These are phyloP conservation scores for Prochilodus magdalenae DNA, from an alignment of 2,113 vertebrate species.

Conservation along the genomic window DNA sequence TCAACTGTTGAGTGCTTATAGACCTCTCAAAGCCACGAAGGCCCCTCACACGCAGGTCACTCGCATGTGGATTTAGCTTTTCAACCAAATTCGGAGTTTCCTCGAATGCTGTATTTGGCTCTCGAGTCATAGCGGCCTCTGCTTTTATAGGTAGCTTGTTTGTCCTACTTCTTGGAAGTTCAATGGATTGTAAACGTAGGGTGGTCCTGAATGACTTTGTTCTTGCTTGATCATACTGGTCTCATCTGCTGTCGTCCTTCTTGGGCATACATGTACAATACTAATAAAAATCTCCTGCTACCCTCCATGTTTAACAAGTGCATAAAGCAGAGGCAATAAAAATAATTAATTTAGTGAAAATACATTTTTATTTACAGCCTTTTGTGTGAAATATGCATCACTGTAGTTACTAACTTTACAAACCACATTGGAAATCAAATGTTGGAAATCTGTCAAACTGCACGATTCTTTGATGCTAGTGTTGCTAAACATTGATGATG, in stretches of 20 bases:
- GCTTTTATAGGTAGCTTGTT: not conserved
- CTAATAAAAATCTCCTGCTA: no score
- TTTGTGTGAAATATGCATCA: no score
- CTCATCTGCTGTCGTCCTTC: not conserved
- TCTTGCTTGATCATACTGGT: not conserved
- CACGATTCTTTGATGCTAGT: no score
- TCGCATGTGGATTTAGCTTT: not conserved
- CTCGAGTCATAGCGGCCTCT: not conserved
- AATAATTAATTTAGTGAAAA: no score
- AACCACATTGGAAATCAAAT: no score
- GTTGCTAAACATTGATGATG: no score
- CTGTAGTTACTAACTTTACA: no score
- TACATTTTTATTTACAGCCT: no score
- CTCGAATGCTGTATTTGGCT: not conserved
- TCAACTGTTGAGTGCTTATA: constrained; percentile 9
- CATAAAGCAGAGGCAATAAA: no score
- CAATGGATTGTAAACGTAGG: not conserved
- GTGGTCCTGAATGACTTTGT: not conserved
- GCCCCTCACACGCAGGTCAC: not conserved
- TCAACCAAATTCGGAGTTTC: not conserved
- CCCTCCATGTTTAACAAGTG: no score
- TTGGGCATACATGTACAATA: not conserved
- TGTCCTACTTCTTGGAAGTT: not conserved
- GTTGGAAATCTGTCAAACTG: no score
- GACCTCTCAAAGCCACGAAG: constrained; percentile 20